phyloP scores from a whole-genome alignment of 2,797 vertebrate genomes.

The Catharus ustulatus region DNA sequence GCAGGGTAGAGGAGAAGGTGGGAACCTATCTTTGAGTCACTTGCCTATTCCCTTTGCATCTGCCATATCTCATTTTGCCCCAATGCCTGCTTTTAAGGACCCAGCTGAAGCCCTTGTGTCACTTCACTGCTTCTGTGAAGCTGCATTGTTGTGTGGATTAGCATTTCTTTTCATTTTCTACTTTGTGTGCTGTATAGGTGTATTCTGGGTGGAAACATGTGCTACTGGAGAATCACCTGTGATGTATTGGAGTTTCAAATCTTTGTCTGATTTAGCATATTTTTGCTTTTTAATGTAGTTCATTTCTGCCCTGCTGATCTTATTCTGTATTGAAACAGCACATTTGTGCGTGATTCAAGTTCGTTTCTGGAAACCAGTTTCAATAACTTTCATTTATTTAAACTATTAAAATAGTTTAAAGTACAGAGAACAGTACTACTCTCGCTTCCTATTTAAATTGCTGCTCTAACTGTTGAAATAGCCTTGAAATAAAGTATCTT shows the following conservation, averaged over 20 bases:
- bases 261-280: slow-evolving; percentile 62
- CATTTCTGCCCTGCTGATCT: slow-evolving; percentile 47
- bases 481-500: slow-evolving; percentile 68
- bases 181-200: slow-evolving; percentile 33
- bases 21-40: neutral
- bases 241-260: slow-evolving; percentile 18
- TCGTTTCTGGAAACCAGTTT: slow-evolving; percentile 46
- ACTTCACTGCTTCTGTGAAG: neutral
- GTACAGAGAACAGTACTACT: slow-evolving; percentile 21
- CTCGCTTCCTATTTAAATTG: slow-evolving; percentile 48
- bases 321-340: slow-evolving; percentile 57
- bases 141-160: neutral
- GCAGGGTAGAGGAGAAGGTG: neutral
- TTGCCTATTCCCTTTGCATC: neutral
- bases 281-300: slow-evolving; percentile 60
- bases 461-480: slow-evolving; percentile 58
- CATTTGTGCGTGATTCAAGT: slow-evolving; percentile 50
- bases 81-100: neutral
- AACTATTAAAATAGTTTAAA: slow-evolving; percentile 64
- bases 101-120: neutral
- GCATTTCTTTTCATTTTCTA: slow-evolving; percentile 38
- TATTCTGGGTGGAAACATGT: slow-evolving; percentile 29
- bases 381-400: slow-evolving; percentile 70
- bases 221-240: slow-evolving; percentile 41
- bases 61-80: neutral